Evolutionary conservation across 1,140 invertebrate species (phyloP).

Genomic region (Drosophila guanche): DNA sequence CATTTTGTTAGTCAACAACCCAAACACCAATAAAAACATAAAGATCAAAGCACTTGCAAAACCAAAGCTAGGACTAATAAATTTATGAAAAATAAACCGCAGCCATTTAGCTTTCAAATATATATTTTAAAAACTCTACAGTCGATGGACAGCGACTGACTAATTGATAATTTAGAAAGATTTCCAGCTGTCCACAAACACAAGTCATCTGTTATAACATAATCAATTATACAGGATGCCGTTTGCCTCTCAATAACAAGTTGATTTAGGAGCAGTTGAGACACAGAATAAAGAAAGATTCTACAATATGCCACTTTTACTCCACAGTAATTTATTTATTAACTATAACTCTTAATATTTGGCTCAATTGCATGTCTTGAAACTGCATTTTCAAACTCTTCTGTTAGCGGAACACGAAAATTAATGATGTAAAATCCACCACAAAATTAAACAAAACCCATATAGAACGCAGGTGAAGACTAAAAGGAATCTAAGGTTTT

Average conservation of each 20-base stretch:
- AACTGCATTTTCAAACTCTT: no score
- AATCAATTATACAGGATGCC: slow-evolving; percentile 44
- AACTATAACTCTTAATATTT: not conserved
- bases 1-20: slow-evolving; percentile 67
- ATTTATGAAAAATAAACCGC: no score
- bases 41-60: slow-evolving; percentile 32
- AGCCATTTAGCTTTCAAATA: no score
- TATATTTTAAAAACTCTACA: not conserved
- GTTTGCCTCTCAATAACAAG: slow-evolving; percentile 10
- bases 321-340: slow-evolving; percentile 5
- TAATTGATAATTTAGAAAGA: no score
- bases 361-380: not conserved
- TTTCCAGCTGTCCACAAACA: slow-evolving; percentile 27
- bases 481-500: slow-evolving; percentile 4
- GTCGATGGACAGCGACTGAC: no score
- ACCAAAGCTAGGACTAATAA: not conserved
- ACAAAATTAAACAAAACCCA: no score
- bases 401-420: no score
- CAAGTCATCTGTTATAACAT: slow-evolving; percentile 54
- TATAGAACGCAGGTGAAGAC: no score
- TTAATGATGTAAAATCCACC: not conserved
- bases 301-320: slow-evolving; percentile 43
- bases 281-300: slow-evolving; percentile 17
- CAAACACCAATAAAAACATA: slow-evolving; percentile 50
- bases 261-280: slow-evolving; percentile 49